Evolutionary conservation across 2,888 invertebrate species (phyloP), one percentile per base, ranked within the genome.

Genomic region (Nomada fucata): DNA sequence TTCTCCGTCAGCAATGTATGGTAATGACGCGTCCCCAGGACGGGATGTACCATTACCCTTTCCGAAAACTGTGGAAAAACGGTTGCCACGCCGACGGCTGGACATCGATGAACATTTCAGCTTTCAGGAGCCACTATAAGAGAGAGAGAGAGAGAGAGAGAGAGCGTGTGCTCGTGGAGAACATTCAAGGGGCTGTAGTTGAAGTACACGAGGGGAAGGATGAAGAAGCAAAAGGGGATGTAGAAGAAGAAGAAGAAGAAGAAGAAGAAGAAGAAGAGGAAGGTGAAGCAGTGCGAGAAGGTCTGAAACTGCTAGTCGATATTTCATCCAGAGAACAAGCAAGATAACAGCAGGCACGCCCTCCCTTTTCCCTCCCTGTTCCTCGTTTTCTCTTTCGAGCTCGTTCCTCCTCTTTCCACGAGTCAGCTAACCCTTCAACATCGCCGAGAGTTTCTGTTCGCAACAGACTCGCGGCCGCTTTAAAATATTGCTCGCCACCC

Each of bases 251-350:
- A 69, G 69, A 73, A 76, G 55, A 79, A 59, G 80, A 74, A 74
- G 82, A 74, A 70, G 82, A 82, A 53, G 57, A 23, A 69, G 79
- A 72, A 69, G 69, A 73, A 73, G 55, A 80, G 59, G 80, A 74
- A 74, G 82, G 76, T 60, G 67, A 64, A 60, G 64, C 61, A 63
- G 71, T 70, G 78, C 84, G 80, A 78, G 81, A 86, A 87, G 81
- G 76, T 82, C 85, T 82, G 89, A 82, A 88, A 87, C 91, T 91
- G 91, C 91, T 90, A 89, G 91, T 90, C 92, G 90, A 92, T 92
- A 92, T 92, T 92, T 92, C 92, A 92, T 91, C 89, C 90, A 84
- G 86, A 73, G 92, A 92, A 92, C 92, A 91, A 92, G 91, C 90
- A 89, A 92, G 92, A 92, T 92, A 92, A 92, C 92, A 91, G 86